Base-by-base conservation (phyloP, 2,888 invertebrate genomes). In the Lycocerus yunnanus region DNA sequence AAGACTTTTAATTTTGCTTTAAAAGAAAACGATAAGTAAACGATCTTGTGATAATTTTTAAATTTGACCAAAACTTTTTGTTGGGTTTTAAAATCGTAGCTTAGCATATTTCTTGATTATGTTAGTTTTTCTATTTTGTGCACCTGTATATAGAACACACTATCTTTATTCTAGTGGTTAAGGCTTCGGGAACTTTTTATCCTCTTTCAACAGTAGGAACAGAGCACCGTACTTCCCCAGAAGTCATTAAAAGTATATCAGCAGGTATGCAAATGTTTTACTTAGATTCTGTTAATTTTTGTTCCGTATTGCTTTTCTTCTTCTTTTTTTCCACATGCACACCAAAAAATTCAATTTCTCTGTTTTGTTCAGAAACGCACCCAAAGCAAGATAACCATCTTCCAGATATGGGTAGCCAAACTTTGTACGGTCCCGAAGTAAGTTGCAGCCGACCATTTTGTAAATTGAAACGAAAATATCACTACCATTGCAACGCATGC, bases 151-250 rank as follows among this genome's bases (percentile, higher is more conserved):
- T 80, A 82, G 80, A 79, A 80, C 82, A 75, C 75, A 68, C 73
- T 75, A 79, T 78, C 78, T 82, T 84, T 85, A 88, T 92, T 93
- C 89, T 92, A 94, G 94, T 95, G 91, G 95, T 96, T 90, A 96
- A 95, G 93, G 95, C 96, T 88, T 92, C 95, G 84, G 96, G 96
- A 88, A 96, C 96, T 87, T 96, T 94, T 90, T 96, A 95, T 89
- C 96, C 96, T 85, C 92, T 95, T 83, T 94, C 84, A 86, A 90
- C 85, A 89, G 89, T 88, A 84, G 86, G 86, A 89, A 89, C 80
- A 86, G 90, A 73, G 89, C 89, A 79, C 88, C 89, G 71, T 88
- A 89, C 76, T 88, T 89, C 82, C 88, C 90, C 71, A 86, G 90
- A 83, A 89, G 89, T 81, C 88, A 88, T 77, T 89, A 90, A 85